phyloP scores from a whole-genome alignment of 2,888 invertebrate species.

The Sminthurinus aureus region DNA sequence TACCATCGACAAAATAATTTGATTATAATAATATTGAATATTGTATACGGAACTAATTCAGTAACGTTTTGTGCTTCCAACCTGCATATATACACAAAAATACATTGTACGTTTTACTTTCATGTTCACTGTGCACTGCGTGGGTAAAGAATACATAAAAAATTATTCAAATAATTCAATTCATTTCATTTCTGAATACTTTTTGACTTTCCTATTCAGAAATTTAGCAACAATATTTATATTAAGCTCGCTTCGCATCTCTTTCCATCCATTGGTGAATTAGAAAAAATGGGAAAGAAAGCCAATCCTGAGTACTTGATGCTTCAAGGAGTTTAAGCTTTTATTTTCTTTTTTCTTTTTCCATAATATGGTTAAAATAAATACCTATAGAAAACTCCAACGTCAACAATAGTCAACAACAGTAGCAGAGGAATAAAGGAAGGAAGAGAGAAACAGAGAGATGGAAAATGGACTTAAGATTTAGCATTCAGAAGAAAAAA shows the following conservation, averaged over 20 bases:
- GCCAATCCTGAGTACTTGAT: constrained; percentile 24
- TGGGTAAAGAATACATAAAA: too few relatives aligned
- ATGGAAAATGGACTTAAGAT: constrained; percentile 32
- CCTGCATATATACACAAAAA: too few relatives aligned
- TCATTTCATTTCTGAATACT: neutral
- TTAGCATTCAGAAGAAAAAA: constrained; percentile 33
- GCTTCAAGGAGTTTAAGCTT: constrained; percentile 28
- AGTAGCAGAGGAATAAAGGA: constrained; percentile 24
- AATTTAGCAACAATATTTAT: constrained; percentile 38
- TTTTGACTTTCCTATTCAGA: neutral
- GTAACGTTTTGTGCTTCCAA: too few relatives aligned
- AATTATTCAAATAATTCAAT: too few relatives aligned
- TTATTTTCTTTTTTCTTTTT: neutral
- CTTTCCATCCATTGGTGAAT: constrained; percentile 35
- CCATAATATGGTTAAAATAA: constrained; percentile 32
- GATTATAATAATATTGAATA: too few relatives aligned
- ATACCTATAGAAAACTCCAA: constrained; percentile 26
- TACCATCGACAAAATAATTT: too few relatives aligned
- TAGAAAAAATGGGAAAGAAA: neutral
- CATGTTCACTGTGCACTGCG: too few relatives aligned
- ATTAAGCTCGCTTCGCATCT: constrained; percentile 16
- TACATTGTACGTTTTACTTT: too few relatives aligned
- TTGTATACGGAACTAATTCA: too few relatives aligned
- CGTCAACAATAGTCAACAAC: constrained; percentile 30
- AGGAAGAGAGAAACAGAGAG: constrained; percentile 15